phyloP scores from a whole-genome alignment of 2,888 invertebrate species.

The Hyposoter dolosus region DNA sequence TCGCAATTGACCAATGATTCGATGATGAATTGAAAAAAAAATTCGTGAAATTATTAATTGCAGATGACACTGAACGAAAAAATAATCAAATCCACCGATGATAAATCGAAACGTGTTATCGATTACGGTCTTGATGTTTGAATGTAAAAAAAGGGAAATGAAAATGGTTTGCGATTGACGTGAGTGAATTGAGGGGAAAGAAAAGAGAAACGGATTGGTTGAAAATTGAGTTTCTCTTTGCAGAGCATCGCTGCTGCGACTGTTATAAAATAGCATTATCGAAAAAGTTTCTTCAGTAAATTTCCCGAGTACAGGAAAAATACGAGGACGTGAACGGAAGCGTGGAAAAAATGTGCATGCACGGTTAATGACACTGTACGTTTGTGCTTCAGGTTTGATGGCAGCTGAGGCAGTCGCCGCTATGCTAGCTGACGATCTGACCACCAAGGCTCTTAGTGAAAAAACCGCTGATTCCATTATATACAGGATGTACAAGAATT shows the following conservation, averaged over 20 bases:
- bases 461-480: constrained; percentile 80
- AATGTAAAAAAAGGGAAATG: background rate
- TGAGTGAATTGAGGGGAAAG: background rate
- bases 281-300: constrained; percentile 3
- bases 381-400: constrained; percentile 79
- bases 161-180: background rate
- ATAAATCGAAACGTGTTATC: no score
- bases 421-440: constrained; percentile 82
- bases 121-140: no score
- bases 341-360: constrained; percentile 28
- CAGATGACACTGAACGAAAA: background rate
- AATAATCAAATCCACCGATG: background rate
- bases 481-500: constrained; percentile 82
- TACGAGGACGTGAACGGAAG: constrained; percentile 11
- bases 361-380: constrained; percentile 49
- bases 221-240: background rate
- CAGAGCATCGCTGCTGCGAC: background rate
- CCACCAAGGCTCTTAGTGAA: constrained; percentile 81
- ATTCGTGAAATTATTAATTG: background rate
- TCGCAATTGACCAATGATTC: background rate
- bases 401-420: constrained; percentile 83
- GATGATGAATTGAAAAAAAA: background rate
- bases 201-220: background rate
- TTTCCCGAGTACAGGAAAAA: constrained; percentile 3
- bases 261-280: constrained; percentile 8